Evolutionary conservation across 2,797 vertebrate genomes (phyloP), one percentile per base, ranked within the genome.

Genomic region (Anguilla obscura): DNA sequence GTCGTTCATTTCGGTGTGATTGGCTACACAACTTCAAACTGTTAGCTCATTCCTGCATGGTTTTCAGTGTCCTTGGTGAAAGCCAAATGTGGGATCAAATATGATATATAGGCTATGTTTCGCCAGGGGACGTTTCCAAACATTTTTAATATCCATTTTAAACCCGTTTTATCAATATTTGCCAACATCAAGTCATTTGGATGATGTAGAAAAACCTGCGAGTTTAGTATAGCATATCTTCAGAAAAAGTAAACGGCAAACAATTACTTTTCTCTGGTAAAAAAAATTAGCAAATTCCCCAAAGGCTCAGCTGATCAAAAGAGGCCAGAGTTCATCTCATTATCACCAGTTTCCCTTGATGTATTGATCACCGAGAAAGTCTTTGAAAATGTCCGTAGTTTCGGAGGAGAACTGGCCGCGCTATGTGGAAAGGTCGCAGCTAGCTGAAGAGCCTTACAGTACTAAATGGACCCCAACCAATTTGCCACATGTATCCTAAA

Each of bases 301-400:
- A 2, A 33, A 48, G 40, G 24, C 80, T 24, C 21, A 83, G 80
- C 80, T 52, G 80, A 48, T 52, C 18, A 0, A 24, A 7, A n/a
- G 21, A 27, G 80, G 50, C 27, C n/a, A 52, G 14, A 52, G 82
- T 84, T 84, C 50, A 84, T 5, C 50, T 27, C 21, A 52, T 14
- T 84, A 54, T 84, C 24, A 84, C 24, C 45, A 84, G 48, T 45
- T 84, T 52, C 9, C 52, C 24, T 84, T 54, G n/a, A 50, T 83
- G 24, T 58, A 85, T 85, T 85, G 54, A 58, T 85, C 84, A 85
- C 14, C 54, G 18, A 30, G 33, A 4, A 60, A 7, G 16, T 40
- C 54, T 58, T 54, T 60, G 14, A 5, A 85, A 33, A 58, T 30
- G 52, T 16, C n/a, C 3, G 10, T 36, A 76, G 16, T 14, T 76